A percentile compares a stretch with the other conserved stretches of the same genome.
Evolutionary conservation across 1,140 invertebrate genomes (phyloP).

Genomic region (Psix sp.): DNA sequence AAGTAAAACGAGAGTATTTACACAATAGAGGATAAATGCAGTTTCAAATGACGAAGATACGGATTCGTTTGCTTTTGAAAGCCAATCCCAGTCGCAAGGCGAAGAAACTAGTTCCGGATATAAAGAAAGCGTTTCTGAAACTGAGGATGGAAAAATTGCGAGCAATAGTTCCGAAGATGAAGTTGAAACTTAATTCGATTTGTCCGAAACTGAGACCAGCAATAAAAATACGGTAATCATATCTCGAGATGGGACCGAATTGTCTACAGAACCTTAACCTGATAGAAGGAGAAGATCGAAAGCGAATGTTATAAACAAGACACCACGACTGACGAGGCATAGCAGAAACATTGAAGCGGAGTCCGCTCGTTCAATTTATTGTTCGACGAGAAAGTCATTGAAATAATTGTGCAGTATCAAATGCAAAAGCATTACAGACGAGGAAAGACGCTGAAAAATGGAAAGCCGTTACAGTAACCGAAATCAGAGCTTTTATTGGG

Average conservation of each 20-base stretch:
- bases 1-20: constrained; percentile 12
- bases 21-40: constrained; percentile 2
- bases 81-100: constrained; percentile 3
- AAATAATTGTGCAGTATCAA: constrained; percentile 29
- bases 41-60: constrained; percentile 7
- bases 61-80: constrained; percentile 12
- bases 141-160: constrained; percentile 7
- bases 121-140: constrained; percentile 14
- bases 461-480: no score
- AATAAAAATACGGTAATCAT: no score
- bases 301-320: constrained; percentile 22
- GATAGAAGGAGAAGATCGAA: constrained; percentile 22
- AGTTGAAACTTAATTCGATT: constrained; percentile 3
- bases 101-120: constrained; percentile 11
- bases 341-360: constrained; percentile 23
- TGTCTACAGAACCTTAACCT: no score
- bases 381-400: constrained; percentile 15
- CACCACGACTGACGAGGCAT: constrained; percentile 16
- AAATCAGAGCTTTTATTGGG: constrained; percentile 23
- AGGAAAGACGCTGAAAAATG: constrained; percentile 19
- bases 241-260: no score
- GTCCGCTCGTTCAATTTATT: constrained; percentile 24
- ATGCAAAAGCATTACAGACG: constrained; percentile 17
- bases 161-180: constrained; percentile 6
- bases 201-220: no score